Conservation (phyloP, 2,888 invertebrate species). For the Thysanoteuthis rhombus region DNA sequence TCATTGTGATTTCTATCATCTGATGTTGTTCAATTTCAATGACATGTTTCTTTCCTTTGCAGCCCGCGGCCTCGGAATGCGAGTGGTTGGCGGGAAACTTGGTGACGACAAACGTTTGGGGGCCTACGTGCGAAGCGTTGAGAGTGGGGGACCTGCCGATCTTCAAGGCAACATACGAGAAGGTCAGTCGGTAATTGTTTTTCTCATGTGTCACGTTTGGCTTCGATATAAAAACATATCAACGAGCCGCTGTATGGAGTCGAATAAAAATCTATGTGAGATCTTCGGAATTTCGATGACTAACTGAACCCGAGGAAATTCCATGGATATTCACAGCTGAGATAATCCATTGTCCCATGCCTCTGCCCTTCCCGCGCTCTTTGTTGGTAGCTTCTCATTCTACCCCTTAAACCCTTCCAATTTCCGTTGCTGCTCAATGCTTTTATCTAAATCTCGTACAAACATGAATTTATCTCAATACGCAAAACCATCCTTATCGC, state of each 20-base stretch:
- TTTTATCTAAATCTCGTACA: too few species aligned
- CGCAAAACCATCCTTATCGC: too few species aligned
- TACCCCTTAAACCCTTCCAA: too few species aligned
- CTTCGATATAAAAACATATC: too few species aligned
- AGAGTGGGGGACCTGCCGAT: constrained; percentile 86
- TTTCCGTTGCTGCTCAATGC: too few species aligned
- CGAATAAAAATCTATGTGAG: not conserved
- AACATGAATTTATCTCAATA: too few species aligned
- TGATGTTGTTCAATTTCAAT: not conserved
- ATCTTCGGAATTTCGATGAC: too few species aligned
- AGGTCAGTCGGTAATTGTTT: constrained; percentile 73
- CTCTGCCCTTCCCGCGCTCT: too few species aligned
- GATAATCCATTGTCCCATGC: too few species aligned
- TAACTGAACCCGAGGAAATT: too few species aligned
- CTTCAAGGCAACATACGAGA: constrained; percentile 88
- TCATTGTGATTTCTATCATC: not conserved
- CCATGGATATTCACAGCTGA: too few species aligned
- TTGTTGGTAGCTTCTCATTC: too few species aligned
- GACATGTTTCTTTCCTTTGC: constrained; percentile 25
- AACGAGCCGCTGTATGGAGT: not conserved
- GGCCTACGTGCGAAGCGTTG: constrained; percentile 81
- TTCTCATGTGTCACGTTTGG: not conserved
- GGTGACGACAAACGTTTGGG: constrained; percentile 86
- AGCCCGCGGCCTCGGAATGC: constrained; percentile 90
- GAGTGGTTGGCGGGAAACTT: constrained; percentile 91